A percentile compares a stretch with the other conserved stretches of the same genome.
Evolutionary conservation across 2,888 invertebrate species (phyloP).

Genomic region (Thereva unica): DNA sequence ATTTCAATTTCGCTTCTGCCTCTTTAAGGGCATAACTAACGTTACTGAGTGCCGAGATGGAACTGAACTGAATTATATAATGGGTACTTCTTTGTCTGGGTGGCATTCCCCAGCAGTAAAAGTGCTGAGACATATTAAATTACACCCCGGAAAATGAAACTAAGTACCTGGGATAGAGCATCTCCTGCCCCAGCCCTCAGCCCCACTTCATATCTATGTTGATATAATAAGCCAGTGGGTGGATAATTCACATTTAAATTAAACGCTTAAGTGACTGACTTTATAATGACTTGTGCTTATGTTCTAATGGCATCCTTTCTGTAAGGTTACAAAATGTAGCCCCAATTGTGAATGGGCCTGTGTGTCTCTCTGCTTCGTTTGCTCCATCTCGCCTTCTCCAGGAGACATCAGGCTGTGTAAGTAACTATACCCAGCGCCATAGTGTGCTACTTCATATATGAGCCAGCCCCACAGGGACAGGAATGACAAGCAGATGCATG

Average conservation of each 20-base stretch:
- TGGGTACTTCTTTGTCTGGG: constrained; percentile 19
- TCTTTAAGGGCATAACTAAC: constrained; percentile 27
- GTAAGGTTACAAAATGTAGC: no score
- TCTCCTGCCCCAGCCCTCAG: constrained; percentile 7
- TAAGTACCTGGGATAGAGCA: no score
- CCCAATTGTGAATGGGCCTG: no score
- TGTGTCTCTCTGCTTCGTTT: no score
- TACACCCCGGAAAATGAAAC: constrained; percentile 1
- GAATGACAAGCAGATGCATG: constrained; percentile 27
- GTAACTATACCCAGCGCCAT: not conserved
- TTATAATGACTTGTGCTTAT: no score
- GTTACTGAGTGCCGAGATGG: constrained; percentile 8
- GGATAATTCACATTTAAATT: no score
- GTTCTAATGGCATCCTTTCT: no score
- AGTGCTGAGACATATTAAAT: constrained; percentile 34
- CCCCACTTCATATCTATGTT: constrained; percentile 4
- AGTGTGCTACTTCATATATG: constrained; percentile 1
- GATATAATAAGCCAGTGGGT: not conserved
- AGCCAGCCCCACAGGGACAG: constrained; percentile 15
- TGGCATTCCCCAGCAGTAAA: not conserved
- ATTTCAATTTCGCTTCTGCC: constrained; percentile 25
- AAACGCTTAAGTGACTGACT: no score
- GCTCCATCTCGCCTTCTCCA: not conserved
- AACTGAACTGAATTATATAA: constrained; percentile 18
- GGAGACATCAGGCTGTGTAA: constrained; percentile 22